Evolutionary conservation across 2,888 invertebrate genomes (phyloP), one percentile per base, ranked within the genome.

Genomic region (Cancer borealis): DNA sequence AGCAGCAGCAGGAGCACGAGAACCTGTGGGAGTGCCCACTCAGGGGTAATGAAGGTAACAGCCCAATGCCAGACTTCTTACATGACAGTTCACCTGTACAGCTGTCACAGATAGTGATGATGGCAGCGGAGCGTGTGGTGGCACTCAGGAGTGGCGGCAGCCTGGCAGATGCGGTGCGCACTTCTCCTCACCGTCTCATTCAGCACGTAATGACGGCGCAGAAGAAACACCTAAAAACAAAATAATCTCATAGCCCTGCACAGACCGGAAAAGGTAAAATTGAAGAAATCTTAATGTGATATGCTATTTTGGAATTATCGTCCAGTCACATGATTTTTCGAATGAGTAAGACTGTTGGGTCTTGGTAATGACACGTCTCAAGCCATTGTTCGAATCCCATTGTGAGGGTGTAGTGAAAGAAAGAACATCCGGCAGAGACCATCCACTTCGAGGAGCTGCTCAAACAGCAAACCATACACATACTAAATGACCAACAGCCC

Each of bases 201-300:
- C 92, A 93, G 66, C 94, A 95, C 49, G 94, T 95, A 26, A 95
- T 95, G 94, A 95, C 93, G 14, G 94, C 94, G 2, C 94, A 95
- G 93, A 95, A 95, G 79, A 91, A 93, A 66, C 94, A 95, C 26
- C 88, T 95, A 14, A 93, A 95, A 39, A 93, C 94, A 12, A 95
- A 93, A 49, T 92, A 66, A 87, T 60, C 46, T 49, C 30, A 12
- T 10, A 21, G 30, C 26, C 26, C 17, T 14, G 12, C 21, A 6
- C 26, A 60, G 60, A 12, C 60, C 12, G 14, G 66, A 66, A n/a
- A 17, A n/a, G n/a, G 66, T n/a, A n/a, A 66, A n/a, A 0, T 3
- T 66, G 3, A 8, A 66, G n/a, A 66, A n/a, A n/a, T 66, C n/a
- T 21, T 66, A n/a, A n/a, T n/a, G n/a, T 66, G 4, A 66, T n/a